These are phyloP conservation scores for Microplitis mediator DNA, from an alignment of 1,140 invertebrate species.

Conservation along the genomic window DNA sequence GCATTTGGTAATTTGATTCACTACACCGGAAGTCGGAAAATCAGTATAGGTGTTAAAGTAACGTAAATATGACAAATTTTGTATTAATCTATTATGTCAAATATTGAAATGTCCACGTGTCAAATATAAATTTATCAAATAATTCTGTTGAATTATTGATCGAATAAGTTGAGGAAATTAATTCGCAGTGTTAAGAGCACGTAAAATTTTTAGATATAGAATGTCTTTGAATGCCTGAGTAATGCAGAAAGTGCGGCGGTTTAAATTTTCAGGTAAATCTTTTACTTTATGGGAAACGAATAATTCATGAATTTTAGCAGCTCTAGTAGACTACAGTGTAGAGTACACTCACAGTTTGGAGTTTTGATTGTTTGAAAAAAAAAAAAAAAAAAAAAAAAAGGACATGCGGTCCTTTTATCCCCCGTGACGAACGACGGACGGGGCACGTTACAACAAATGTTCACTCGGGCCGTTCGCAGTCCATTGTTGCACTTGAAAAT, in stretches of 20 bases:
- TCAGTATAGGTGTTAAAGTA: slow-evolving; percentile 18
- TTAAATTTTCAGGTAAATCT: slow-evolving; percentile 7
- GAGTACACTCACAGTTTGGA: slow-evolving; percentile 35
- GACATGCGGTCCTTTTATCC: slow-evolving; percentile 36
- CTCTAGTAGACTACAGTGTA: slow-evolving; percentile 20
- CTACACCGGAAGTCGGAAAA: slow-evolving; percentile 19
- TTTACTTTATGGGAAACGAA: too few relatives aligned
- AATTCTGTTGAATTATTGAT: too few relatives aligned
- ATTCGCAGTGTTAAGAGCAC: too few relatives aligned
- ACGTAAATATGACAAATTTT: background rate
- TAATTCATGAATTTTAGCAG: too few relatives aligned
- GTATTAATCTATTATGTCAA: background rate
- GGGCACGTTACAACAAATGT: slow-evolving; percentile 19
- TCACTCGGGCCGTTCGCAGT: slow-evolving; percentile 47
- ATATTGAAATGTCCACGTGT: background rate
- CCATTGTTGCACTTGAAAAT: slow-evolving; percentile 54
- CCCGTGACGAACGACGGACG: slow-evolving; percentile 36
- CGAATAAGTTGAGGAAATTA: too few relatives aligned
- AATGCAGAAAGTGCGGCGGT: background rate
- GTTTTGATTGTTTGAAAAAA: slow-evolving; percentile 28
- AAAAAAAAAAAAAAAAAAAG: slow-evolving; percentile 33
- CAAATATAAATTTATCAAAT: too few relatives aligned
- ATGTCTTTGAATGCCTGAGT: background rate
- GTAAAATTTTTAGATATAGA: background rate
- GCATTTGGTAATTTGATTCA: slow-evolving; percentile 33